Base-by-base conservation (phyloP, 2,888 invertebrate species). In the Vesta saturnalis region DNA sequence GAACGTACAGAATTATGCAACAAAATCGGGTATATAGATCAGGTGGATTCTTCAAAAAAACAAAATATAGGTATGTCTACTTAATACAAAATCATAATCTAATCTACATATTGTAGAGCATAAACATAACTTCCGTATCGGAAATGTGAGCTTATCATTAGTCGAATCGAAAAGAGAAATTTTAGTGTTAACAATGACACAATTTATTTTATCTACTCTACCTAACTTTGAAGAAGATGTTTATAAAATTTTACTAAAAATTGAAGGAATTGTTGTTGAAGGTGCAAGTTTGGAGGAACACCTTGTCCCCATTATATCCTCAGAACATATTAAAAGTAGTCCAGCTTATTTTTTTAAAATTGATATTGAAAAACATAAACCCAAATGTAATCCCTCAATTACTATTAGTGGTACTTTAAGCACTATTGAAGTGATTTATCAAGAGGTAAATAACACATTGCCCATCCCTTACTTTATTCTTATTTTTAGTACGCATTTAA, bases 181-280 rank as follows among this genome's bases (percentile, higher is more conserved):
- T 10, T 79, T 93, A 67, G 90, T 92, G 16, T 82, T 91, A 72
- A 92, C 92, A 0, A 80, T 94, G 69, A 91, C 92, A 0, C 93
- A 94, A 82, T 89, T 92, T 76, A 81, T 79, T 57, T 72, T 80
- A 10, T 75, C 76, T 2, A 73, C 79, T n/a, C 73, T 78, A 19
- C 83, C 83, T 10, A 80, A 80, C 67, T 79, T 78, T 55, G 62
- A 70, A 0, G 76, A 81, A 16, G 69, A 77, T 8, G 77, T 79
- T 0, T 82, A 76, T 67, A 79, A 75, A 63, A 57, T 67, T 16
- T 61, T 68, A 5, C 60, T 82, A 14, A 84, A 84, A 74, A 89
- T 93, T 8, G 94, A 94, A 80, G 92, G 92, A 78, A 86, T 94
- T 69, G 90, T 92, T 0, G 83, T 93, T 4, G 94, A 94, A 83